A percentile compares a stretch with the other conserved stretches of the same genome.
These are phyloP conservation scores for Microtus californicus DNA, from an alignment of 2,797 vertebrate genomes.

Conservation along the genomic window DNA sequence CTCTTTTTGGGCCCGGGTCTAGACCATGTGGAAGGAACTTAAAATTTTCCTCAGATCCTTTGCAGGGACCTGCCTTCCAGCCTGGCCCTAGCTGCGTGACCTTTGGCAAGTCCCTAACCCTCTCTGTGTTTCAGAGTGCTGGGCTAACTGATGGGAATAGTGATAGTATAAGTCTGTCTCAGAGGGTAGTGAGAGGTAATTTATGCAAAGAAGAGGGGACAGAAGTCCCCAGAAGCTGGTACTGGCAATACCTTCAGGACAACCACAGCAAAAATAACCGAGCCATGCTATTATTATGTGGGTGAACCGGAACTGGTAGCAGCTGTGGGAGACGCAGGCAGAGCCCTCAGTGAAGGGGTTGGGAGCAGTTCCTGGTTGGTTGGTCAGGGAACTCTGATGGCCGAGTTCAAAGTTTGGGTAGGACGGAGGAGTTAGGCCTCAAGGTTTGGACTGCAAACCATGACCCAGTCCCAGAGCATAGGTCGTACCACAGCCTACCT, in stretches of 20 bases:
- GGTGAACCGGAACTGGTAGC: background rate
- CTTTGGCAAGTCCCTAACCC: background rate
- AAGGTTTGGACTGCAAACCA: background rate
- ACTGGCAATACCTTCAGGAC: background rate
- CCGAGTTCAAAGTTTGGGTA: background rate
- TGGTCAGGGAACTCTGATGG: background rate
- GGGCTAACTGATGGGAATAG: background rate
- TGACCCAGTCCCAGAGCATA: background rate
- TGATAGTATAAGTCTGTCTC: too few species aligned
- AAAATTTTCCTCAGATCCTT: background rate
- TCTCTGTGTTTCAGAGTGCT: constrained; percentile 20
- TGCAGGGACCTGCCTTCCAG: background rate
- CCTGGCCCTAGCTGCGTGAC: background rate
- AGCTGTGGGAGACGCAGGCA: too few species aligned
- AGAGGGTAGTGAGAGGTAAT: background rate
- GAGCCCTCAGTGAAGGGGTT: background rate
- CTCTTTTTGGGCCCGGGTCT: rapidly evolving
- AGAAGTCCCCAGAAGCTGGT: background rate
- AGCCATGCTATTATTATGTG: too few species aligned
- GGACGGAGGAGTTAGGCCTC: background rate
- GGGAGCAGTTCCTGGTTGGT: background rate
- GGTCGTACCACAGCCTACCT: rapidly evolving
- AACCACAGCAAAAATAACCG: too few species aligned
- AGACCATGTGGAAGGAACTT: too few species aligned
- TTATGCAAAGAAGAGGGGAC: background rate